Conservation (phyloP, 2,113 vertebrate genomes). For the Hypanus sabinus region DNA sequence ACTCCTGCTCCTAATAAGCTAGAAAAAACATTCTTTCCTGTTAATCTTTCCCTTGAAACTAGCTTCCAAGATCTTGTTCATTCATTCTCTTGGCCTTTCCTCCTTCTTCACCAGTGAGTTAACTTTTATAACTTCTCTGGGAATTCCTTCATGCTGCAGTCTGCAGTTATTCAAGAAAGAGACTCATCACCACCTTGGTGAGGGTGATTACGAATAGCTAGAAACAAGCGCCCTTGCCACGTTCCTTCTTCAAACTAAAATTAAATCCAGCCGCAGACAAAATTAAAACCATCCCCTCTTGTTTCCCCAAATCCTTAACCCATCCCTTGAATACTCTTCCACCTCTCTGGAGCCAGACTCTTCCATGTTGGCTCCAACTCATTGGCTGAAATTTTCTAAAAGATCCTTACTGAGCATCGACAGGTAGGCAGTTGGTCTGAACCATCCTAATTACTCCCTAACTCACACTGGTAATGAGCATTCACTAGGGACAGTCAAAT, state of each 20-base stretch:
- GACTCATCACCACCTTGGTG: too few relatives aligned
- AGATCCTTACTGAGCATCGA: neutral
- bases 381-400: neutral
- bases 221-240: too few relatives aligned
- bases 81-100: neutral
- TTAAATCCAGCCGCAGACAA: too few relatives aligned
- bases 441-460: neutral
- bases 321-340: neutral
- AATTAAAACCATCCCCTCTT: neutral
- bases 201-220: too few relatives aligned
- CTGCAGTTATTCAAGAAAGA: too few relatives aligned
- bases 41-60: neutral
- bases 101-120: neutral
- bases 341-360: neutral
- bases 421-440: neutral
- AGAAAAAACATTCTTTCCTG: neutral
- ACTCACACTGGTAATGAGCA: neutral
- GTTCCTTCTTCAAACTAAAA: too few relatives aligned
- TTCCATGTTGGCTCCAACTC: neutral
- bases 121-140: too few relatives aligned
- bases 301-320: neutral
- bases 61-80: neutral
- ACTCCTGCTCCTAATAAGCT: neutral
- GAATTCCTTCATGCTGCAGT: too few relatives aligned
- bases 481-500: neutral